phyloP scores from a whole-genome alignment of 2,888 invertebrate species.

The Epinotia ramella region DNA sequence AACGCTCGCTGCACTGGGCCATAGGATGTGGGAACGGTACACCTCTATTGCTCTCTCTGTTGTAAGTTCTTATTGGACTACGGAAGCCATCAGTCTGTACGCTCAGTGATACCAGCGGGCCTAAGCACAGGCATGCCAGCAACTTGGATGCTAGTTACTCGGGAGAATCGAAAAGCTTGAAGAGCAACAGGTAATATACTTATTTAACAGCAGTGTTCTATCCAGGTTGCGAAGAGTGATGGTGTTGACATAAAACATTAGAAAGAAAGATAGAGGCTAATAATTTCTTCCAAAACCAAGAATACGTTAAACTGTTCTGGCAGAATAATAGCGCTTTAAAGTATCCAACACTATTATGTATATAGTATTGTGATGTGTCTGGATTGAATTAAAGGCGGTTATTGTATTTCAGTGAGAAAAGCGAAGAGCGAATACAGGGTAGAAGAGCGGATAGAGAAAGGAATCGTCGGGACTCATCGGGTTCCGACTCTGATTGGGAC shows the following conservation, averaged over 20 bases:
- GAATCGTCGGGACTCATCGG: conserved; percentile 85
- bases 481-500: conserved; percentile 92
- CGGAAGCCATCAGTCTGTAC: conserved; percentile 75
- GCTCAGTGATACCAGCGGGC: conserved; percentile 73
- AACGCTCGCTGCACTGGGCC: too few species aligned
- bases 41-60: too few species aligned
- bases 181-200: conserved; percentile 85
- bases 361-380: too few species aligned
- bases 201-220: too few species aligned
- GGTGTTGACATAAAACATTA: too few species aligned
- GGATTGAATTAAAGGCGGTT: not conserved
- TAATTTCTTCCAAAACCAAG: too few species aligned
- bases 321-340: too few species aligned
- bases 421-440: conserved; percentile 88
- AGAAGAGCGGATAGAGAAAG: conserved; percentile 87
- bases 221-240: too few species aligned
- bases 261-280: too few species aligned
- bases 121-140: conserved; percentile 74
- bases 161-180: conserved; percentile 89
- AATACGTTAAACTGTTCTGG: too few species aligned
- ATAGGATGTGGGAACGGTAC: too few species aligned
- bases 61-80: conserved; percentile 58
- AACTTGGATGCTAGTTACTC: conserved; percentile 84
- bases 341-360: not conserved
- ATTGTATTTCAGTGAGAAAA: conserved; percentile 82